These are phyloP conservation scores for Lepus timidus DNA, from an alignment of 2,113 vertebrate genomes.

Conservation along the genomic window DNA sequence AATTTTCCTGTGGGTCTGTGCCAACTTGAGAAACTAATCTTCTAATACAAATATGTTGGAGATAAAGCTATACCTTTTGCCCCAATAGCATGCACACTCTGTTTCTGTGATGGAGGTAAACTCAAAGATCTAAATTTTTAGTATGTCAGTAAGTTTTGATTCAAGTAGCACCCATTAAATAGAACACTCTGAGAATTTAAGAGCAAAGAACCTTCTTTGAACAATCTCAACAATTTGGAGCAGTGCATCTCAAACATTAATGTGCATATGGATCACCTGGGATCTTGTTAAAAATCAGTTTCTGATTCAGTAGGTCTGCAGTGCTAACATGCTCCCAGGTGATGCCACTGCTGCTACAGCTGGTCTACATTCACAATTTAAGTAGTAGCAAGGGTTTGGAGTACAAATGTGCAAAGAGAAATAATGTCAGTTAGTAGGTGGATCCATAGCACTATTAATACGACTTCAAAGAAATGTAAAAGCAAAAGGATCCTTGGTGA, in stretches of 20 bases:
- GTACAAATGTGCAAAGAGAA: background rate
- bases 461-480: background rate
- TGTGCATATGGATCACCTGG: background rate
- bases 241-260: background rate
- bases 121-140: background rate
- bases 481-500: background rate
- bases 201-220: background rate
- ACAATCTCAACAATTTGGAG: background rate
- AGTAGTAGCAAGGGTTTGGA: background rate
- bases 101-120: background rate
- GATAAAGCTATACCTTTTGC: background rate
- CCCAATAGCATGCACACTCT: background rate
- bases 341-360: background rate
- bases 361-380: background rate
- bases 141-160: background rate
- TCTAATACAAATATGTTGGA: background rate
- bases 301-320: background rate
- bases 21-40: background rate
- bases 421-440: fast-evolving
- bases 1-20: background rate
- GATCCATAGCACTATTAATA: background rate
- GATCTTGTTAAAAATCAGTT: constrained; percentile 40
- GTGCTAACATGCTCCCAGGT: background rate
- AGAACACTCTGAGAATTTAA: background rate
- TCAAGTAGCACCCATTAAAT: background rate